Evolutionary conservation across 2,888 invertebrate genomes (phyloP).

Genomic region (Lypha dubia): DNA sequence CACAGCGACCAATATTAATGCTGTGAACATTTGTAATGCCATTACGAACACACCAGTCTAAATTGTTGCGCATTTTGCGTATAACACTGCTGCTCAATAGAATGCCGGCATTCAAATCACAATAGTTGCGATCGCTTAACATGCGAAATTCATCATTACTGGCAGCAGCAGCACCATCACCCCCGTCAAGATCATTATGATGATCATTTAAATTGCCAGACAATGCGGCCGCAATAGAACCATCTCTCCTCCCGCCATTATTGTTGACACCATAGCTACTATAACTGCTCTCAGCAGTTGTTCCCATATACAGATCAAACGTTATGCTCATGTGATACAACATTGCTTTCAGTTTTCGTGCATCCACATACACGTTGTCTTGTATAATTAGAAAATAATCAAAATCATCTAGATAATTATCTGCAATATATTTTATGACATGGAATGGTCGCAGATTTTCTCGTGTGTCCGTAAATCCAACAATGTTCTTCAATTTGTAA

Average conservation of each 20-base stretch:
- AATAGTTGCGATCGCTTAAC: conserved; percentile 81
- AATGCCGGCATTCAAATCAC: conserved; percentile 90
- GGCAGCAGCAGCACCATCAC: conserved; percentile 62
- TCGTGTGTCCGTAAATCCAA: conserved; percentile 93
- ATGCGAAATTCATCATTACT: conserved; percentile 76
- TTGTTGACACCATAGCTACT: conserved; percentile 85
- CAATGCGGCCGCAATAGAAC: conserved; percentile 33
- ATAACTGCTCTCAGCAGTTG: conserved; percentile 82
- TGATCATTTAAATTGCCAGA: conserved; percentile 82
- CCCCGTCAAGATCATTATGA: conserved; percentile 83
- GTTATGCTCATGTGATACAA: conserved; percentile 92
- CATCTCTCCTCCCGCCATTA: conserved; percentile 77
- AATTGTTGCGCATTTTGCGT: conserved; percentile 88
- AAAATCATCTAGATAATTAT: conserved; percentile 94
- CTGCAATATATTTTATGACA: conserved; percentile 93
- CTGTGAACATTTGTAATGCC: conserved; percentile 92
- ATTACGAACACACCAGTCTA: conserved; percentile 96
- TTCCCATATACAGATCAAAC: conserved; percentile 92
- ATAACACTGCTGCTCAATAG: conserved; percentile 94
- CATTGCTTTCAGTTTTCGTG: conserved; percentile 88
- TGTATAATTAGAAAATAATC: conserved; percentile 96
- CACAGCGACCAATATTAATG: conserved; percentile 94
- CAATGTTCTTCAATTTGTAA: conserved; percentile 88
- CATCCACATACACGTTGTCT: conserved; percentile 93
- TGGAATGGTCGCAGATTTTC: conserved; percentile 92